Evolutionary conservation across 2,888 invertebrate genomes (phyloP), one percentile per base, ranked within the genome.

Genomic region (Ophion slaviceki): DNA sequence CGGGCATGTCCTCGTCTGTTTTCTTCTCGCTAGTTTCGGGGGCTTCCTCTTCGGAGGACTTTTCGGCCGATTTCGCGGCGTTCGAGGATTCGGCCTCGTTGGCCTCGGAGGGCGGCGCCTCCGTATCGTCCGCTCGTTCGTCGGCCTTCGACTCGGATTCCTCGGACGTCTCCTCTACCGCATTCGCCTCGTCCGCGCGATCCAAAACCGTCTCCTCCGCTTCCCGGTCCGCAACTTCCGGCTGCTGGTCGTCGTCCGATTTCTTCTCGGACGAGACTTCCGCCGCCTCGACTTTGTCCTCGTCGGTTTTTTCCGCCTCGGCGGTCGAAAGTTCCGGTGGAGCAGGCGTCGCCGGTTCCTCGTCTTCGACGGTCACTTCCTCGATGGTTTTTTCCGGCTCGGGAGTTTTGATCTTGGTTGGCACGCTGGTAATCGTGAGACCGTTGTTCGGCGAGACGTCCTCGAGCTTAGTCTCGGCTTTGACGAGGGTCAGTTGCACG

Each of bases 401-500:
- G 2, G 90, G 87, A 7, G 92, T 79, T 57, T 89, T 86, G 14
- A 88, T 78, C 75, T 88, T 91, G 11, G 53, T 17, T 53, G 90
- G 85, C 3, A 94, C 88, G 2, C 91, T 91, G 0, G 94, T 93
- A n/a, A 94, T 94, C 3, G 93, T 94, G 67, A 94, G 88, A 14
- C 91, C 90, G 66, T 90, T 91, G 75, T 89, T 87, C 87, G 92
- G 64, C 68, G 91, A 89, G 70, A 91, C 91, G 57, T 94, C 94
- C 85, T 93, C 94, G 4, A 88, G 82, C 89, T 94, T 94, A 53
- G 88, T 91, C 84, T 95, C 95, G 24, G 94, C 92, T 89, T 95
- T 95, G 6, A 95, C 94, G 20, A 94, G 92, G 4, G 95, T 94
- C 82, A 95, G 90, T 89, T 95, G 94, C 1, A 94, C 93, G 88